phyloP scores from a whole-genome alignment of 53 echinoderm and acorn worm genomes.

The Arbacia lixula region DNA sequence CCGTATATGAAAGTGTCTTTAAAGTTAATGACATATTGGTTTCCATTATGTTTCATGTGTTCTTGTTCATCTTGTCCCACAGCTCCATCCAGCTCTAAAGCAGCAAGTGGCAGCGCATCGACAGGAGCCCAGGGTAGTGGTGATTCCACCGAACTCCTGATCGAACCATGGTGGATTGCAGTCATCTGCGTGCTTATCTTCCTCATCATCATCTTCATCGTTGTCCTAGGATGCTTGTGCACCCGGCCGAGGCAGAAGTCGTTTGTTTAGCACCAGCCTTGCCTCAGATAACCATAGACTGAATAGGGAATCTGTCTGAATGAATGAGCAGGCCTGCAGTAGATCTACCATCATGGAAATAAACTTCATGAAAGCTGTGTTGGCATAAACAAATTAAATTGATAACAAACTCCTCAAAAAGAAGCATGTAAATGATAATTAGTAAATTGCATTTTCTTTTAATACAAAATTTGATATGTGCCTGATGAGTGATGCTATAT shows the following conservation, averaged over 20 bases:
- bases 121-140: background rate
- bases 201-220: conserved; percentile 63
- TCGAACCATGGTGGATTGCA: conserved; percentile 80
- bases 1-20: too few relatives aligned
- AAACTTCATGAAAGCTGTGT: too few relatives aligned
- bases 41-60: too few relatives aligned
- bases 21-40: too few relatives aligned
- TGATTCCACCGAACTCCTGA: background rate
- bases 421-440: too few relatives aligned
- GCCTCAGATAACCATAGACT: background rate
- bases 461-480: too few relatives aligned
- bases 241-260: conserved; percentile 36
- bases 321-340: background rate
- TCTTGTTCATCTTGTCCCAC: background rate
- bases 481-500: too few relatives aligned
- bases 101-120: background rate
- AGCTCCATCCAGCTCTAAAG: conserved; percentile 30
- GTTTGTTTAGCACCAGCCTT: background rate
- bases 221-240: conserved; percentile 66
- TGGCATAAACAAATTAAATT: too few relatives aligned
- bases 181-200: conserved; percentile 64
- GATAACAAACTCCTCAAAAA: too few relatives aligned
- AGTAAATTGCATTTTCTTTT: too few relatives aligned
- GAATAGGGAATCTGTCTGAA: background rate
- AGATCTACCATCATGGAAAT: too few relatives aligned